A percentile compares a stretch with the other conserved stretches of the same genome.
phyloP scores from a whole-genome alignment of 2,888 invertebrate genomes.

The Lochmaea capreae region DNA sequence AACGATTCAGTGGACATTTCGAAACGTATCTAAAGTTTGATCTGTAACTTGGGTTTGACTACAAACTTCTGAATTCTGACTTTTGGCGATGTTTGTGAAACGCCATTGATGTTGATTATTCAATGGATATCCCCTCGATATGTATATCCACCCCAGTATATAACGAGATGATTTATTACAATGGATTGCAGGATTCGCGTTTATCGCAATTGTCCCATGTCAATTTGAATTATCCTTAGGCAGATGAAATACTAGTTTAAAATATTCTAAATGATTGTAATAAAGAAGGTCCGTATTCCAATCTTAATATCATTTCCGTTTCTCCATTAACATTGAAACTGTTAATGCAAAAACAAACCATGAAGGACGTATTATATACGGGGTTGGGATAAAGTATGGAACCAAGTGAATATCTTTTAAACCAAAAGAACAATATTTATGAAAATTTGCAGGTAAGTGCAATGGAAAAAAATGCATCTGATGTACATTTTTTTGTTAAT shows the following conservation, averaged over 20 bases:
- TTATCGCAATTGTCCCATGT: constrained; percentile 17
- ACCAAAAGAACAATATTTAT: too few relatives aligned
- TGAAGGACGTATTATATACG: too few relatives aligned
- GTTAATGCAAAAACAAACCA: too few relatives aligned
- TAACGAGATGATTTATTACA: constrained; percentile 21
- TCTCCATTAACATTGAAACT: too few relatives aligned
- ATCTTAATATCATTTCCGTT: not conserved
- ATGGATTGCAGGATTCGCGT: not conserved
- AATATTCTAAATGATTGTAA: not conserved
- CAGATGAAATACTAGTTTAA: not conserved
- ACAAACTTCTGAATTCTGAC: constrained; percentile 4
- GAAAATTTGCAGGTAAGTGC: too few relatives aligned
- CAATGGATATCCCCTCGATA: not conserved
- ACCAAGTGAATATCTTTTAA: too few relatives aligned
- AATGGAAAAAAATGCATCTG: too few relatives aligned
- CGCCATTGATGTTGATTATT: constrained; percentile 4
- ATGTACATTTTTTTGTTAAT: too few relatives aligned
- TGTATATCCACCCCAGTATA: constrained; percentile 3
- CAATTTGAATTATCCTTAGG: constrained; percentile 8
- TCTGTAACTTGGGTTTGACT: constrained; percentile 4
- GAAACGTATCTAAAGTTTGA: constrained; percentile 10
- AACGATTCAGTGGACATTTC: constrained; percentile 21
- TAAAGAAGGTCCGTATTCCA: not conserved
- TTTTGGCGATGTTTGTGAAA: constrained; percentile 11
- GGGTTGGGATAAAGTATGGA: too few relatives aligned